phyloP scores from a whole-genome alignment of 2,888 invertebrate species.

The Bellardia bayeri region DNA sequence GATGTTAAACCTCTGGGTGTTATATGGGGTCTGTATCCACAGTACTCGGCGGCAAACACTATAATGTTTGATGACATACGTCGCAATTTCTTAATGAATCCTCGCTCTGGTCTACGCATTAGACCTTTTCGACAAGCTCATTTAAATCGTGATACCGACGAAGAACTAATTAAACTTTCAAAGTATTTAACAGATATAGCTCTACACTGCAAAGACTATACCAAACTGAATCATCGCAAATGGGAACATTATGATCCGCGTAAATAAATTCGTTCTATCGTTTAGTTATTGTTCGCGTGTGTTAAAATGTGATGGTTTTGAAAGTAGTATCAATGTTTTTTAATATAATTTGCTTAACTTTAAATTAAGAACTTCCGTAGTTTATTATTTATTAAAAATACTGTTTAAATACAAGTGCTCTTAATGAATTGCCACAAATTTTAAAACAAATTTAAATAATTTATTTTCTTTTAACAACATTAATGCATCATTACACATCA shows the following conservation, averaged over 20 bases:
- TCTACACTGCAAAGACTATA: constrained; percentile 91
- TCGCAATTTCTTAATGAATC: constrained; percentile 98
- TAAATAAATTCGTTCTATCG: constrained; percentile 47
- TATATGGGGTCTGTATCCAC: constrained; percentile 97
- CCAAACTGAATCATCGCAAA: constrained; percentile 93
- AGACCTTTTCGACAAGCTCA: constrained; percentile 96
- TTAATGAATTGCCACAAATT: constrained; percentile 54
- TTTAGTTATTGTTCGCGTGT: neutral
- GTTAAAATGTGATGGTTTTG: constrained; percentile 21
- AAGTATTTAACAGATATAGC: constrained; percentile 94
- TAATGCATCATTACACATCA: neutral
- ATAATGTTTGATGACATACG: constrained; percentile 99
- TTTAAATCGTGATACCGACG: constrained; percentile 92
- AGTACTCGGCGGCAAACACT: constrained; percentile 95
- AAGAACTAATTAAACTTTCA: constrained; percentile 91
- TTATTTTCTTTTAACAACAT: neutral
- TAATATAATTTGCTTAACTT: constrained; percentile 2
- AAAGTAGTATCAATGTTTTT: neutral
- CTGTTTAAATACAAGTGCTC: constrained; percentile 65
- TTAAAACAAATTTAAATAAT: neutral
- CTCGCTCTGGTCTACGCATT: constrained; percentile 95
- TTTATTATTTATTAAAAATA: constrained; percentile 31
- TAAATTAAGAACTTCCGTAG: constrained; percentile 12
- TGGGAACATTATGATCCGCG: constrained; percentile 92
- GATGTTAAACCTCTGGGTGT: constrained; percentile 98